phyloP scores from a whole-genome alignment of 2,888 invertebrate genomes.

The Nipponacmea schrenckii region DNA sequence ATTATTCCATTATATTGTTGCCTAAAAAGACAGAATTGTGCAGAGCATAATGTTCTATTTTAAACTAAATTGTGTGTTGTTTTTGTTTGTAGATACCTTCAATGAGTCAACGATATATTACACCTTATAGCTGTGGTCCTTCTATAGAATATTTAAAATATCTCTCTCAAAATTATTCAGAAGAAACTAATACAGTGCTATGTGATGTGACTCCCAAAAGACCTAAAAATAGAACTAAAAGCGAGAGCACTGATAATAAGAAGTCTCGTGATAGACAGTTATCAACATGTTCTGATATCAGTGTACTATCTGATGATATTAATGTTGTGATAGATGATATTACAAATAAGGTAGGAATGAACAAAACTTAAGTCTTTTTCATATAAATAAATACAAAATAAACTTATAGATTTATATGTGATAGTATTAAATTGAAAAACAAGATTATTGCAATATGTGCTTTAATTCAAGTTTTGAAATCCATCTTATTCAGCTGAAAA shows the following conservation, averaged over 20 bases:
- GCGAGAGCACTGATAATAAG: slow-evolving; percentile 38
- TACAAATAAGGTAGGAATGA: too few species aligned
- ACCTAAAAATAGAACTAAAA: slow-evolving; percentile 40
- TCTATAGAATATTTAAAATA: slow-evolving; percentile 46
- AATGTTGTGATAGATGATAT: slow-evolving; percentile 11
- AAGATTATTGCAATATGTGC: too few species aligned
- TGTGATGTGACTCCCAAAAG: slow-evolving; percentile 15
- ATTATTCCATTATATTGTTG: too few species aligned
- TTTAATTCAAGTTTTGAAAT: too few species aligned
- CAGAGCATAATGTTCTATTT: too few species aligned
- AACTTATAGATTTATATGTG: too few species aligned
- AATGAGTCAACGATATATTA: slow-evolving; percentile 59
- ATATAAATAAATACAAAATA: too few species aligned
- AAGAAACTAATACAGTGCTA: slow-evolving; percentile 17
- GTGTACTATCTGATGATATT: slow-evolving; percentile 45
- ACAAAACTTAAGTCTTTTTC: too few species aligned
- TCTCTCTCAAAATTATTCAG: slow-evolving; percentile 36
- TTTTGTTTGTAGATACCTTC: slow-evolving; percentile 47
- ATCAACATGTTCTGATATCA: slow-evolving; percentile 51
- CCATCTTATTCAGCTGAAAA: too few species aligned
- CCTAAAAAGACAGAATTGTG: too few species aligned
- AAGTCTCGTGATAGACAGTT: slow-evolving; percentile 37
- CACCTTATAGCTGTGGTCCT: slow-evolving; percentile 58
- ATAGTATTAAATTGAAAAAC: too few species aligned
- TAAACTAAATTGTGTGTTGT: too few species aligned